These are phyloP conservation scores for Steinernema hermaphroditum DNA, from an alignment of 2,888 invertebrate species.

Conservation along the genomic window DNA sequence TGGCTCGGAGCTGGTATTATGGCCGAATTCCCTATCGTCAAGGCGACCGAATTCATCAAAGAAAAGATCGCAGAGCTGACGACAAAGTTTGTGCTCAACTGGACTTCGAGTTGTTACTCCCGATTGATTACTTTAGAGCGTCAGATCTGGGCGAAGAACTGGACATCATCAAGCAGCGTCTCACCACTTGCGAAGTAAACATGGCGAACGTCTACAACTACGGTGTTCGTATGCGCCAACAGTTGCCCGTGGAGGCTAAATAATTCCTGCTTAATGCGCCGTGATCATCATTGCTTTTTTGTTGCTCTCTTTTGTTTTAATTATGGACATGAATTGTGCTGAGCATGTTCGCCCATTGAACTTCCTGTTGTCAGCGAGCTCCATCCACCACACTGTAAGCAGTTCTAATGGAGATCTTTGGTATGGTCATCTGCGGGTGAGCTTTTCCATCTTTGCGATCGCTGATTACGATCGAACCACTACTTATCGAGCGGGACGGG, in stretches of 20 bases:
- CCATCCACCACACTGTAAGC: too few species aligned
- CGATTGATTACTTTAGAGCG: too few species aligned
- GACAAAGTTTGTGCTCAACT: not conserved
- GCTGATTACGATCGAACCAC: too few species aligned
- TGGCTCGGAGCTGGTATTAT: conserved; percentile 63
- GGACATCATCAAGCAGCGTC: conserved; percentile 83
- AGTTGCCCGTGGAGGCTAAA: not conserved
- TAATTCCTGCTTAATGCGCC: not conserved
- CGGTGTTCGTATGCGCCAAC: conserved; percentile 76
- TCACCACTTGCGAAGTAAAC: conserved; percentile 96
- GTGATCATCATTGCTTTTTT: not conserved
- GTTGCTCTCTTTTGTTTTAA: not conserved
- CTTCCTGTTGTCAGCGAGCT: too few species aligned
- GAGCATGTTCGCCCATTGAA: too few species aligned
- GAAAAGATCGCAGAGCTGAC: conserved; percentile 39
- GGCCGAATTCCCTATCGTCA: conserved; percentile 61
- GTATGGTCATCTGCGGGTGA: too few species aligned
- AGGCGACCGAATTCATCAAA: conserved; percentile 57
- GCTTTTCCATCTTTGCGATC: too few species aligned
- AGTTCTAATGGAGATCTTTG: too few species aligned
- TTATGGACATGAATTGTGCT: not conserved
- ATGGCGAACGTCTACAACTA: conserved; percentile 97
- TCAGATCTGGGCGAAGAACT: conserved; percentile 46
- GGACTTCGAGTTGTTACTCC: too few species aligned
- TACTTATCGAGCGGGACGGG: too few species aligned